phyloP scores from a whole-genome alignment of 2,888 invertebrate species.

The Subacronicta megacephala region DNA sequence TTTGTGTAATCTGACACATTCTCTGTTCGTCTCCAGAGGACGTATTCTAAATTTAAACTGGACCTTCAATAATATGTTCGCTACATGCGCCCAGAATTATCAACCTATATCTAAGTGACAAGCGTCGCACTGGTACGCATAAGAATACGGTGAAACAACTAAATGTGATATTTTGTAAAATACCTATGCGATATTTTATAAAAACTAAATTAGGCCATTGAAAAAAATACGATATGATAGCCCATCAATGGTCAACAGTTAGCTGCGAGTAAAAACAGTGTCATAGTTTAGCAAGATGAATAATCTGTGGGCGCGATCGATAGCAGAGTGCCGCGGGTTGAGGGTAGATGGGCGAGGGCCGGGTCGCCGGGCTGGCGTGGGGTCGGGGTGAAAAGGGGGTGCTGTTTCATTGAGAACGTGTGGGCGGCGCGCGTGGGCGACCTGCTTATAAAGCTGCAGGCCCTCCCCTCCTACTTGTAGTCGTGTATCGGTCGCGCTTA shows the following conservation, averaged over 20 bases:
- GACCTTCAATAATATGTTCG: conserved; percentile 14
- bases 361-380: conserved; percentile 61
- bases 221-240: conserved; percentile 18
- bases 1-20: conserved; percentile 13
- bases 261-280: conserved; percentile 63
- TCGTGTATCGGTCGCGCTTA: conserved; percentile 73
- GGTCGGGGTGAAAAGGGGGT: conserved; percentile 62
- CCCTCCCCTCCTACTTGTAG: conserved; percentile 78
- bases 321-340: conserved; percentile 75
- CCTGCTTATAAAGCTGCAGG: conserved; percentile 81
- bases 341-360: conserved; percentile 58
- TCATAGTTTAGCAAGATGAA: conserved; percentile 82
- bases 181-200: not conserved
- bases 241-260: conserved; percentile 40
- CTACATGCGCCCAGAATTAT: conserved; percentile 10
- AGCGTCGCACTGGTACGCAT: conserved; percentile 7
- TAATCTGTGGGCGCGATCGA: conserved; percentile 87
- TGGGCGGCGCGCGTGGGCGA: conserved; percentile 90
- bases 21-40: conserved; percentile 12
- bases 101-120: conserved; percentile 9
- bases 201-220: conserved; percentile 4
- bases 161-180: too few species aligned
- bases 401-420: conserved; percentile 92
- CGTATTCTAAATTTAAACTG: conserved; percentile 44
- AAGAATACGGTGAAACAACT: not conserved